Percentiles rank a stretch among this genome's conserved stretches.
phyloP scores from a whole-genome alignment of 2,797 vertebrate species.

The Phataginus tricuspis region DNA sequence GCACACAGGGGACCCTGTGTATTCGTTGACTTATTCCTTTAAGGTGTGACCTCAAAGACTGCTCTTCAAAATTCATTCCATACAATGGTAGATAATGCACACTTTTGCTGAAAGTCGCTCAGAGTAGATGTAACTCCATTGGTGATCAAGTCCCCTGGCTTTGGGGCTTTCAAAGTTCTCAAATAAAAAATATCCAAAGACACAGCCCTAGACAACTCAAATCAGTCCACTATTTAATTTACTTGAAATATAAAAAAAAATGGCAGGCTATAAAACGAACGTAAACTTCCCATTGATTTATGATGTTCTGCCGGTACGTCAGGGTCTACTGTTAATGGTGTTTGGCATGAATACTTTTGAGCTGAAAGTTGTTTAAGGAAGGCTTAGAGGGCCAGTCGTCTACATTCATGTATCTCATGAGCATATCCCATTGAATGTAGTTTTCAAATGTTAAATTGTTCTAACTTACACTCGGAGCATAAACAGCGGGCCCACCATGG shows the following conservation, averaged over 20 bases:
- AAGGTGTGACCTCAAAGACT: background rate
- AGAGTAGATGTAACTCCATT: background rate
- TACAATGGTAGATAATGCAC: background rate
- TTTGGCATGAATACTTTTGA: background rate
- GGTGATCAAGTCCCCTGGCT: background rate
- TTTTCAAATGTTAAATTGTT: slow-evolving; percentile 30
- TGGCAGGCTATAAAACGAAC: background rate
- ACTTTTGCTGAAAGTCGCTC: background rate
- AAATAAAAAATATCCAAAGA: background rate
- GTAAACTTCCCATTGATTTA: background rate
- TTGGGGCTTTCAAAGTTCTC: background rate
- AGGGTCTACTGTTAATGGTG: background rate
- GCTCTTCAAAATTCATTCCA: background rate
- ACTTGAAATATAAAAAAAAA: slow-evolving; percentile 27
- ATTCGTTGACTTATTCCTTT: background rate
- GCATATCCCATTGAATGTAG: background rate
- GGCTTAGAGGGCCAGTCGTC: background rate
- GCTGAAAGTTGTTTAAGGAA: background rate
- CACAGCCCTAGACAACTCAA: background rate
- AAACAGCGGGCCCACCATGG: slow-evolving; percentile 9
- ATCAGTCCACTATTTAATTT: background rate
- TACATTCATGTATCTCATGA: background rate
- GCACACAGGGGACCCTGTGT: background rate
- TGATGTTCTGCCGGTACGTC: background rate
- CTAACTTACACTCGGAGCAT: slow-evolving; percentile 37